A percentile compares a stretch with the other conserved stretches of the same genome.
phyloP scores from a whole-genome alignment of 2,797 vertebrate genomes.

The Ataeniobius toweri region DNA sequence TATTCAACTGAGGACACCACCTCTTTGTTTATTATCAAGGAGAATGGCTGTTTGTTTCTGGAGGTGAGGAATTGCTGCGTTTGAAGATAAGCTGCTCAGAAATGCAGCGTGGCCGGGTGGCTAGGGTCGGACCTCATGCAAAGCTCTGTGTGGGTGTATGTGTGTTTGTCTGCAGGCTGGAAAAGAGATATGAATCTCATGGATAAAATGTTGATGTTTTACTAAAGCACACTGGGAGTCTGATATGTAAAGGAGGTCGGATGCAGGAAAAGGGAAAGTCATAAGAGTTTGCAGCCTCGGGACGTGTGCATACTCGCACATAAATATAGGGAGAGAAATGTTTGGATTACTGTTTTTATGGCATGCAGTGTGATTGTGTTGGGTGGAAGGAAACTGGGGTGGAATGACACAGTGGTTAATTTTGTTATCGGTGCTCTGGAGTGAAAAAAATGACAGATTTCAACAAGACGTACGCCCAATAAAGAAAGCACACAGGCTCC shows the following conservation, averaged over 20 bases:
- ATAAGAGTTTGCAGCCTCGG: constrained; percentile 49
- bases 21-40: constrained; percentile 55
- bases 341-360: constrained; percentile 48
- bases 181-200: constrained; percentile 55
- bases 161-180: constrained; percentile 26
- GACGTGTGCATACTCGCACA: constrained; percentile 20
- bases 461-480: constrained; percentile 18
- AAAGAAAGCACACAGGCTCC: constrained; percentile 14
- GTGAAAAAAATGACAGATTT: constrained; percentile 10
- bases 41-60: constrained; percentile 33
- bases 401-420: constrained; percentile 60
- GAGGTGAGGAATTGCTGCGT: constrained; percentile 52
- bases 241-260: constrained; percentile 56
- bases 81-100: constrained; percentile 62
- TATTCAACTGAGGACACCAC: constrained; percentile 52
- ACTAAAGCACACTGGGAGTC: constrained; percentile 46
- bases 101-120: constrained; percentile 37
- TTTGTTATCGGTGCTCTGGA: constrained; percentile 39
- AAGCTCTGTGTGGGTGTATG: constrained; percentile 1
- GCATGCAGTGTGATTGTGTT: constrained; percentile 24
- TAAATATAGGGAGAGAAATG: constrained; percentile 32
- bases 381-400: background rate
- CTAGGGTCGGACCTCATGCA: constrained; percentile 21
- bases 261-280: constrained; percentile 47
- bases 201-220: constrained; percentile 46